phyloP scores from a whole-genome alignment of 2,888 invertebrate species.

The Amphimallon solstitiale region DNA sequence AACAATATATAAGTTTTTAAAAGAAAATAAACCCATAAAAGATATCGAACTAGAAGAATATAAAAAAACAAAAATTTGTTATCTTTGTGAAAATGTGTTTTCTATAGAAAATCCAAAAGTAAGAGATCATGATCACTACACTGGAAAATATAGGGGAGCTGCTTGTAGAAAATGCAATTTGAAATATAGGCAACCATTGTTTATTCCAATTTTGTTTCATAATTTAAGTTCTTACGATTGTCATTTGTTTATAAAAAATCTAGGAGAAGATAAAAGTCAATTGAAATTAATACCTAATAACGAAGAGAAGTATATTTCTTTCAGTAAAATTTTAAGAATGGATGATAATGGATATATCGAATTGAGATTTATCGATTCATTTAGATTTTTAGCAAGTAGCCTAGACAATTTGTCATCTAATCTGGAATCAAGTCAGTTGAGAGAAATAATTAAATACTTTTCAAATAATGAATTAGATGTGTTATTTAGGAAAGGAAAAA shows the following conservation, averaged over 20 bases:
- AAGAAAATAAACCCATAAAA: slow-evolving; percentile 1
- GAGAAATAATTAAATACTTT: not conserved
- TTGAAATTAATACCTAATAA: not conserved
- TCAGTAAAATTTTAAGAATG: slow-evolving; percentile 48
- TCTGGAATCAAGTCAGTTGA: slow-evolving; percentile 31
- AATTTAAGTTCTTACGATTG: slow-evolving; percentile 26
- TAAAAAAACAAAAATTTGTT: slow-evolving; percentile 17
- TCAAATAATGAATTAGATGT: slow-evolving; percentile 15
- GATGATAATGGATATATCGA: too few relatives aligned
- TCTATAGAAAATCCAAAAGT: not conserved
- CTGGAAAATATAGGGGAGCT: not conserved
- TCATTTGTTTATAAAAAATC: slow-evolving; percentile 20
- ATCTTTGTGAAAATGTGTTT: slow-evolving; percentile 43
- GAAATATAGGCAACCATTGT: not conserved
- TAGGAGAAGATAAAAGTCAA: not conserved
- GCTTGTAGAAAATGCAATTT: not conserved
- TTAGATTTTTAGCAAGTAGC: slow-evolving; percentile 48
- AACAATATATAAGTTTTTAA: not conserved
- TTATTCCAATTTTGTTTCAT: slow-evolving; percentile 23
- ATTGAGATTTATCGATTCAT: slow-evolving; percentile 23
- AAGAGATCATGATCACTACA: slow-evolving; percentile 2
- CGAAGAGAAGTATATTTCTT: slow-evolving; percentile 32
- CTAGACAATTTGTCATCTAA: slow-evolving; percentile 47
- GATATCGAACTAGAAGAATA: slow-evolving; percentile 21
- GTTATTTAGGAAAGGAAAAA: slow-evolving; percentile 39